phyloP scores from a whole-genome alignment of 2,113 vertebrate species.

The Microtus oregoni region DNA sequence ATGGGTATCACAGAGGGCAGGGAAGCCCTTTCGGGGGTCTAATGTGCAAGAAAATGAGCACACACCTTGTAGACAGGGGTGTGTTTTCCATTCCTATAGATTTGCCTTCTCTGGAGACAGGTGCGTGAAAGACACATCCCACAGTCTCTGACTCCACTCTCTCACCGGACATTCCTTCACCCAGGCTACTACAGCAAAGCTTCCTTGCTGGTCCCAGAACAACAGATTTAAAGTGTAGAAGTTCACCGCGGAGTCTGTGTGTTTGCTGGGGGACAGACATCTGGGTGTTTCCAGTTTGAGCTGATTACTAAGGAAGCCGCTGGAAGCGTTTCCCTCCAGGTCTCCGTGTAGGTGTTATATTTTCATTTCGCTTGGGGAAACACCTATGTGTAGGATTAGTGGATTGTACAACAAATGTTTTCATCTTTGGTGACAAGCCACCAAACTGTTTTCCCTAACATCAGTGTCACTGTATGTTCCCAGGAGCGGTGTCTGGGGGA shows the following conservation, averaged over 20 bases:
- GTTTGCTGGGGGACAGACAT: not conserved
- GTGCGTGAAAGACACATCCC: not conserved
- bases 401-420: not conserved
- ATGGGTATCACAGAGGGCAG: not conserved
- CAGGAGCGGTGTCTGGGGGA: not conserved
- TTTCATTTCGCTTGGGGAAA: slow-evolving; percentile 51
- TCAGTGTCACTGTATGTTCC: not conserved
- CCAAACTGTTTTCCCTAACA: slow-evolving; percentile 5
- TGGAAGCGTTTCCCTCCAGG: not conserved
- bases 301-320: slow-evolving; percentile 10
- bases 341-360: not conserved
- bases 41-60: not conserved
- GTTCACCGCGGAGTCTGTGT: not conserved
- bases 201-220: not conserved
- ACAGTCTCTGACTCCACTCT: not conserved
- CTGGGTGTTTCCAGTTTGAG: not conserved
- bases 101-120: not conserved
- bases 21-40: not conserved
- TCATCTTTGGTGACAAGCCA: slow-evolving; percentile 1
- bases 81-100: not conserved
- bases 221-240: not conserved
- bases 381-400: not conserved
- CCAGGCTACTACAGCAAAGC: not conserved
- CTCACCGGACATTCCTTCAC: not conserved
- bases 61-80: not conserved